Base-by-base conservation (phyloP, 2,797 vertebrate genomes). In the Cetoscarus ocellatus region DNA sequence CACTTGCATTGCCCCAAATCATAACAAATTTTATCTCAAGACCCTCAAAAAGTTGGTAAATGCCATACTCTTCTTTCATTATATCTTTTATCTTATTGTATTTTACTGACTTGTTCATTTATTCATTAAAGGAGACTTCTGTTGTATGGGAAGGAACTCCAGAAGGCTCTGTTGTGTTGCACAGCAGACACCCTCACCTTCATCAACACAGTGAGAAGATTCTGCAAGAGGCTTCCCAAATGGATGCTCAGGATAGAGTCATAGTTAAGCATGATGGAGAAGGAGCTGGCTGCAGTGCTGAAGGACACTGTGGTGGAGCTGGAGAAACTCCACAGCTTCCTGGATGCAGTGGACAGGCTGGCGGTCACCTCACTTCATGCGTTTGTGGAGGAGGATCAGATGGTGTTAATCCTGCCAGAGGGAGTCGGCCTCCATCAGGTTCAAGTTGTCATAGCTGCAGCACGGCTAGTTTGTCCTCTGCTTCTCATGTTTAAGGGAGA, bases 331-430 rank as follows among this genome's bases (percentile, higher is more conserved):
- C 3, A 75, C 10, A 2, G 6, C 67, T 92, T 94, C 61, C 78
- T 93, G 87, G 89, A 91, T 40, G 89, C 90, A 18, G 63, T 94
- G 71, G 93, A 94, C 84, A 92, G 75, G 64, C 90, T 94, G 65
- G 84, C 89, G 0, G 90, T 84, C 71, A 94, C 93, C 34, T 94
- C 93, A 0, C 67, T 82, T 35, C 84, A 86, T 6, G 79, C 94
- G 61, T 94, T 94, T 50, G 48, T 3, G 3, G 76, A 67, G 5
- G 62, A 12, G n/a, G 34, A 81, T 38, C 85, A 79, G 67, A 78
- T 35, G 36, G 14, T 66, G 11, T 19, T 86, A 1, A 47, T 47
- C 27, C 79, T 92, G 59, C 75, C 88, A 0, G 11, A 54, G 7
- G 70, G 52, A 8, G 62, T 65, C 62, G 42, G 53, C 15, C 27